Base-by-base conservation (phyloP, 2,888 invertebrate species). In the Pandemis heparana region DNA sequence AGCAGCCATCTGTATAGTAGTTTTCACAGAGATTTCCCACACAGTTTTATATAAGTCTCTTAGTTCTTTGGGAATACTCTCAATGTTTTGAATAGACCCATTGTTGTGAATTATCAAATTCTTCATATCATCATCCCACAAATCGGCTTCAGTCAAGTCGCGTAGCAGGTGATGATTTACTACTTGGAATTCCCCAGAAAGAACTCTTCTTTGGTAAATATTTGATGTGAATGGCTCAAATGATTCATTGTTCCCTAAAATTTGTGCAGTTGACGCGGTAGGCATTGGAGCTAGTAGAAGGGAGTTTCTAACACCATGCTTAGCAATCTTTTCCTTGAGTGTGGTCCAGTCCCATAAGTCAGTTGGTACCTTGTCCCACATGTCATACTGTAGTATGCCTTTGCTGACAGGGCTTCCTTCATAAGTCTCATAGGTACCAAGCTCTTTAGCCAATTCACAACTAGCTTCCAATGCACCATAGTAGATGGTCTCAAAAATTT, bases 191-290 rank as follows among this genome's bases (percentile, higher is more conserved):
- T 99, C 99, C 0, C 99, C 99, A 4, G 99, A 99, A 6, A 99
- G 94, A 0, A 99, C 99, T 66, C 99, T 95, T 79, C 99, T 95
- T 23, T 97, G 97, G 90, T 99, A 99, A 81, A 99, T 98, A 87
- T 99, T 99, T 48, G 98, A 99, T 0, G 99, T 99, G 89, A 99
- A 99, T 0, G 99, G 98, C 90, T 99, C 99, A 84, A 99, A 97
- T 0, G 99, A 98, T 90, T 99, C 99, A 88, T 99, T 99, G 87
- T 99, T 99, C 18, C 99, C 99, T 61, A 99, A 96, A 85, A 99
- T 99, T 92, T 99, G 99, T 3, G 99, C 99, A 0, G 99, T 99
- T 0, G 99, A 99, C 9, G 99, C 99, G 6, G 99, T 99, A 0
- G 99, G 99, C 99, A 99, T 99, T 0, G 99, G 99, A 0, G 99